Evolutionary conservation across 2,113 vertebrate species (phyloP), one percentile per base, ranked within the genome.

Genomic region (Stegastes partitus): DNA sequence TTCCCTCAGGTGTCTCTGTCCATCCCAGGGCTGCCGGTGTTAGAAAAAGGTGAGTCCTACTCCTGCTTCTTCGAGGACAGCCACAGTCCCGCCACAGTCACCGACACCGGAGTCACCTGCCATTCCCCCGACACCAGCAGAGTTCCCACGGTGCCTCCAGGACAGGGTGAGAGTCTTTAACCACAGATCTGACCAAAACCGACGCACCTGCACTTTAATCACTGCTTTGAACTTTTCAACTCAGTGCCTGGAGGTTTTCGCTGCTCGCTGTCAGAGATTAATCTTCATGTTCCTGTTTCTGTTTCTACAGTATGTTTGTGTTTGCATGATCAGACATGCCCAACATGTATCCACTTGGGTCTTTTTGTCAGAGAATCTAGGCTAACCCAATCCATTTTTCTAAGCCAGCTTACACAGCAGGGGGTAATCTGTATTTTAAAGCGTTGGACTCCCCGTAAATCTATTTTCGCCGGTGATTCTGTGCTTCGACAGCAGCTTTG

Each of bases 61-160:
- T 96, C 95, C 0, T 99, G 98, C 91, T 94, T 90, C 83, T 99
- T 98, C 26, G 93, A 96, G 86, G 94, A 96, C 47, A 92, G 84
- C 14, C 92, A 90, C 82, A 96, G 95, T 76, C 95, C 95, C 2
- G 97, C 98, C 34, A 78, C 92, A 0, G 54, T 96, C 86, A 96
- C 95, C 2, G 86, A 90, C 2, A 84, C 87, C 1, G 97, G 97
- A 23, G 95, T 98, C 82, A 94, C 92, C 91, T 99, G 98, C 87
- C 90, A 87, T 6, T 97, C 97, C 14, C 98, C 97, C 5, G 94
- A 96, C 78, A 90, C 94, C 50, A 91, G 88, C 61, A 91, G 85
- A 51, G 91, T 95, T 3, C 96, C 96, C 3, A 34, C 37, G 50
- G 95, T 97, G 80, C 92, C 89, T 23, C 87, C 85, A 23, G 96